Conservation (phyloP, 1,140 invertebrate species). For the Hyphantria cunea region DNA sequence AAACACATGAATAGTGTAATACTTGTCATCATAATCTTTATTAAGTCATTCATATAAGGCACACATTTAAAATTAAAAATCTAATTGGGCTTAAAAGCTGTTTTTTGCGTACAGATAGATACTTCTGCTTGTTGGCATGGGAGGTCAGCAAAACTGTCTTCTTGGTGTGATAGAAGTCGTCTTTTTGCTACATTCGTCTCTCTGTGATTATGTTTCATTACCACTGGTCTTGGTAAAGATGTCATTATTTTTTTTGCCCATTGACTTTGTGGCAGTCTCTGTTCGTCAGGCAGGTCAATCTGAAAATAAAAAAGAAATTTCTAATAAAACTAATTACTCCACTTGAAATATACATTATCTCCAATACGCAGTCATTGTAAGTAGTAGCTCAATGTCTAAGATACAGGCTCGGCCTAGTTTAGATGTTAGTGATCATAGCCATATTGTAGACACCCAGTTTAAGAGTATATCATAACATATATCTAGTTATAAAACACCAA, state of each 20-base stretch:
- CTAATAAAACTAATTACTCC: neutral
- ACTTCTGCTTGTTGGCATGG: slow-evolving; percentile 62
- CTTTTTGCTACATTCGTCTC: slow-evolving; percentile 39
- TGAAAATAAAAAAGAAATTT: slow-evolving; percentile 35
- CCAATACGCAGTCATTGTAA: no score
- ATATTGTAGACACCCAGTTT: no score
- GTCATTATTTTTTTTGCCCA: slow-evolving; percentile 49
- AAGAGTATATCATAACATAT: no score
- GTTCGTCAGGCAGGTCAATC: slow-evolving; percentile 52
- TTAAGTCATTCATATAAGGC: neutral
- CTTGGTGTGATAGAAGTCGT: slow-evolving; percentile 31
- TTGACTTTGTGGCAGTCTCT: slow-evolving; percentile 51
- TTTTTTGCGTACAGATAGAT: slow-evolving; percentile 60
- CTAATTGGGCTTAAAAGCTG: slow-evolving; percentile 38
- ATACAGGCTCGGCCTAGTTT: no score
- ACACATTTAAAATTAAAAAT: neutral
- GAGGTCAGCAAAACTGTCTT: slow-evolving; percentile 62
- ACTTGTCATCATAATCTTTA: neutral
- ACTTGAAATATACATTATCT: no score
- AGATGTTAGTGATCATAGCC: no score
- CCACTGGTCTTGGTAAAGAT: slow-evolving; percentile 48
- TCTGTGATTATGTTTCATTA: slow-evolving; percentile 58
- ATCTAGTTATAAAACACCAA: no score
- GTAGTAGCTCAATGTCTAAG: no score
- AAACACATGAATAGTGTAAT: neutral